Evolutionary conservation across 2,888 invertebrate genomes (phyloP).

Genomic region (Heliconius ethilla): DNA sequence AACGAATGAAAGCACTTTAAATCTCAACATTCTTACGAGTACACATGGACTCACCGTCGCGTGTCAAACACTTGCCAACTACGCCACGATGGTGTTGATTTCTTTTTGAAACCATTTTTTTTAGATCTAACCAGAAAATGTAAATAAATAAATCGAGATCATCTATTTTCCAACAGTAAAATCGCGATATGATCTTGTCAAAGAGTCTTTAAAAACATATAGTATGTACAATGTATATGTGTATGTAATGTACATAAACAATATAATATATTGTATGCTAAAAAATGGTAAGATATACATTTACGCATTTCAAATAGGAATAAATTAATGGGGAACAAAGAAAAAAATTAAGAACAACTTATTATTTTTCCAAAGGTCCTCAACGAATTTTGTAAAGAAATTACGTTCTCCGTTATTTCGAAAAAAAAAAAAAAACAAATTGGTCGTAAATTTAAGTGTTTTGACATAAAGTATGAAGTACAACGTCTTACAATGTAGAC

Average conservation of each 20-base stretch:
- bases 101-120: not conserved
- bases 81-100: not conserved
- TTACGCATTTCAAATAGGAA: not conserved
- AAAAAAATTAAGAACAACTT: not conserved
- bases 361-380: not conserved
- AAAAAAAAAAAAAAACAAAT: conserved; percentile 29
- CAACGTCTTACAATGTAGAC: conserved; percentile 57
- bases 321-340: not conserved
- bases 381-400: not conserved
- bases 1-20: not conserved
- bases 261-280: too few relatives aligned
- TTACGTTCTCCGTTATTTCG: conserved; percentile 10
- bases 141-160: not conserved
- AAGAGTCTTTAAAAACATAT: too few relatives aligned
- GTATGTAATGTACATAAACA: too few relatives aligned
- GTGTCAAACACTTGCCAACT: not conserved
- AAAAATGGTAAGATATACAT: not conserved
- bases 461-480: conserved; percentile 33
- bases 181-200: too few relatives aligned
- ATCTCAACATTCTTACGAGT: not conserved
- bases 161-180: too few relatives aligned
- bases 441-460: conserved; percentile 32
- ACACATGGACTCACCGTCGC: not conserved
- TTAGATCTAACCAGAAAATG: not conserved
- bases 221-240: too few relatives aligned